Evolutionary conservation across 2,797 vertebrate genomes (phyloP), one percentile per base, ranked within the genome.

Genomic region (Microctenopoma stevenorrisi): DNA sequence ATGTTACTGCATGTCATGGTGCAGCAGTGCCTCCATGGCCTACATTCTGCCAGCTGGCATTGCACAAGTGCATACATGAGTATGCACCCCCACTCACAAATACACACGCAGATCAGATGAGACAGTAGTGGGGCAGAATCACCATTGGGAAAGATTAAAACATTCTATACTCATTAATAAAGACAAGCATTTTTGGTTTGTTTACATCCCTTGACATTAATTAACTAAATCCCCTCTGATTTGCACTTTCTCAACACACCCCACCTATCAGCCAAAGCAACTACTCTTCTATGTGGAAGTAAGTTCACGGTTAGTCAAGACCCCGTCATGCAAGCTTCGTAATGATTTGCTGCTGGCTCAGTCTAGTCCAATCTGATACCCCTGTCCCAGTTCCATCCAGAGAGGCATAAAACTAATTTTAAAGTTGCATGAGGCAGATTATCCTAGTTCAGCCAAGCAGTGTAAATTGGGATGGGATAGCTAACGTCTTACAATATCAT

Each of bases 31-130:
- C 71, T 81, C 67, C 73, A 79, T 91, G 90, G 89, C 91, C 90
- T 91, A 93, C 82, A 93, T 92, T 89, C 82, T 89, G 86, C 87
- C 90, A 91, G 87, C 91, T 91, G 90, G 83, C 78, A 87, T 76
- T 72, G 72, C 71, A 72, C 66, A 81, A 69, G 63, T 72, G 79
- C 73, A 87, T 77, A 79, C 78, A 83, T 79, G 85, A 77, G 78
- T 82, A 71, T 86, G 68, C 76, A 72, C 57, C 72, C 68, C 68
- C 65, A 68, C 26, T 52, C 1, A 38, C 49, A 52, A 66, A 60
- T 66, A 66, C 40, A 70, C 43, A 56, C 68, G 63, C n/a, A 58
- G 78, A 90, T 89, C 78, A 78, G 83, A 88, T 82, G 76, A 90
- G 90, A 90, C 90, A 91, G 89, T 79, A 81, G 86, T 88, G 81